A percentile compares a stretch with the other conserved stretches of the same genome.
phyloP scores from a whole-genome alignment of 2,113 vertebrate genomes.

The Dendrocopos noguchii region DNA sequence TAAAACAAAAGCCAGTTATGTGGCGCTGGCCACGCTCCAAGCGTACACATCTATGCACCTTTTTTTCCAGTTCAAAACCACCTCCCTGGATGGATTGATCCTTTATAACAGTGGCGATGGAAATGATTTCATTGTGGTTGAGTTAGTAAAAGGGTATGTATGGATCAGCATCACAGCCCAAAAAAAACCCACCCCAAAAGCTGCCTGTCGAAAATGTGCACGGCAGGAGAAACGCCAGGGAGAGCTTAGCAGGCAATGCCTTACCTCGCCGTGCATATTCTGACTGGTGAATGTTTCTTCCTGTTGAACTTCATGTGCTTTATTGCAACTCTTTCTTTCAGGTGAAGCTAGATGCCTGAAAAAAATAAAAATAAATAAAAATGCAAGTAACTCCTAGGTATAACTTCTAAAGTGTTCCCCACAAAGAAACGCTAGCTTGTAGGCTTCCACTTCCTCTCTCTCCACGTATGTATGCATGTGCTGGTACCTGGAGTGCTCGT shows the following conservation, averaged over 20 bases:
- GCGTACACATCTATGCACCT: constrained; percentile 99
- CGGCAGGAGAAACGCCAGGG: not conserved
- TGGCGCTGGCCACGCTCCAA: constrained; percentile 92
- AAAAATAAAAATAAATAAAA: not conserved
- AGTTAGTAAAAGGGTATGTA: constrained; percentile 97
- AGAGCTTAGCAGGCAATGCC: not conserved
- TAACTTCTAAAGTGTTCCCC: constrained; percentile 16
- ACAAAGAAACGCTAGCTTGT: constrained; percentile 19
- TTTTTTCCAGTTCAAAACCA: constrained; percentile 99
- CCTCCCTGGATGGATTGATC: constrained; percentile 95
- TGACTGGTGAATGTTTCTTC: not conserved
- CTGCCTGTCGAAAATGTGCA: not conserved
- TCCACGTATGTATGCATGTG: not conserved
- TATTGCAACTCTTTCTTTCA: constrained; percentile 52
- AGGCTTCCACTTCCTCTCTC: constrained; percentile 11
- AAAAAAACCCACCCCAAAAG: not conserved
- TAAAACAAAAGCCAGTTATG: constrained; percentile 96
- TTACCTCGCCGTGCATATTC: not conserved
- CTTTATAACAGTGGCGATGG: constrained; percentile 98
- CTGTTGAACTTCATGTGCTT: constrained; percentile 8
- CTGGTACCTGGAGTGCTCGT: not conserved
- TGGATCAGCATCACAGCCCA: not conserved
- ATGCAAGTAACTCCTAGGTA: constrained; percentile 34
- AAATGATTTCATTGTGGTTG: constrained; percentile 98
- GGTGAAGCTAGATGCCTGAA: constrained; percentile 41